These are phyloP conservation scores for Drosophila busckii DNA, from an alignment of 1,140 invertebrate species.

Conservation along the genomic window DNA sequence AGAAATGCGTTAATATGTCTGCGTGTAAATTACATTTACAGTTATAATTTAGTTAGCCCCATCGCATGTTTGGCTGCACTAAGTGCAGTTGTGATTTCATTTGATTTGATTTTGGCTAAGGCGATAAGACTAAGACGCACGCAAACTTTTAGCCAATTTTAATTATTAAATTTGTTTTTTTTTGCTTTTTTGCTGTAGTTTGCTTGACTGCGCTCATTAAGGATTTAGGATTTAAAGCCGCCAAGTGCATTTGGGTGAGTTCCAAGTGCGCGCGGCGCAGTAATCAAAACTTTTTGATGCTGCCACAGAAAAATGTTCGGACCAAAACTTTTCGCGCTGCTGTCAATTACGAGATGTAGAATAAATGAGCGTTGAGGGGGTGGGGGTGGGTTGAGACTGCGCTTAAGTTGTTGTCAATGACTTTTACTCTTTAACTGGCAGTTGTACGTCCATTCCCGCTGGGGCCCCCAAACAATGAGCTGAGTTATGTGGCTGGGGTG, in stretches of 20 bases:
- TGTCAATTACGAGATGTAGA: slow-evolving; percentile 53
- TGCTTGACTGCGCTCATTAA: slow-evolving; percentile 45
- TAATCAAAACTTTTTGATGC: slow-evolving; percentile 52
- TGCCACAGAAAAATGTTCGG: slow-evolving; percentile 14
- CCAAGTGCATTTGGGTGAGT: not conserved
- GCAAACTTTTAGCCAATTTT: slow-evolving; percentile 58
- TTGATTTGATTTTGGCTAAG: slow-evolving; percentile 43
- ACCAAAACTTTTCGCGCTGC: slow-evolving; percentile 35
- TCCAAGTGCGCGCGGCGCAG: slow-evolving; percentile 15
- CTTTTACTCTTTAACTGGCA: slow-evolving; percentile 72
- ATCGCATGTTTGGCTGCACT: slow-evolving; percentile 66
- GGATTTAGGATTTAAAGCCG: slow-evolving; percentile 8
- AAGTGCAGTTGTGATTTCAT: slow-evolving; percentile 45
- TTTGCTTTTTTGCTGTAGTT: too few species aligned
- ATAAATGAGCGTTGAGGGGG: slow-evolving; percentile 2
- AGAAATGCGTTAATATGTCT: slow-evolving; percentile 24
- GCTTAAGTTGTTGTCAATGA: slow-evolving; percentile 51
- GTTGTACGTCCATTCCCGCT: slow-evolving; percentile 45
- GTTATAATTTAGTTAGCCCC: slow-evolving; percentile 16
- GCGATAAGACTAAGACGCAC: slow-evolving; percentile 33
- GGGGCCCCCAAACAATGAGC: slow-evolving; percentile 23
- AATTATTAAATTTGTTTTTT: slow-evolving; percentile 63
- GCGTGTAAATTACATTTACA: slow-evolving; percentile 13
- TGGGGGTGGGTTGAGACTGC: too few species aligned
- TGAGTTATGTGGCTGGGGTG: not conserved